Base-by-base conservation (phyloP, 1,140 invertebrate genomes). In the Helicoverpa armigera region DNA sequence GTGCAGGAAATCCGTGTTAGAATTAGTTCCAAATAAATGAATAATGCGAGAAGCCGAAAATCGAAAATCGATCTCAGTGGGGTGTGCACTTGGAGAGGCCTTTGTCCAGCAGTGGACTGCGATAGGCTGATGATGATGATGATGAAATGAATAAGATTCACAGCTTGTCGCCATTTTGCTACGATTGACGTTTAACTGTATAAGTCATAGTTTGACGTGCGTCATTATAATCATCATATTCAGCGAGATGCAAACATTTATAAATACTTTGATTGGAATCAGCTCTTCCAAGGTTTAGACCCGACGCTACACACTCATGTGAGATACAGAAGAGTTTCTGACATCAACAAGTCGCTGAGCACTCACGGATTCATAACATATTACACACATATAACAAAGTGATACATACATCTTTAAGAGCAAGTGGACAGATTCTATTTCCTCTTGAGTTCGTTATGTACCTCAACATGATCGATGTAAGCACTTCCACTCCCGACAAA, bases 371-470 rank as follows among this genome's bases (percentile, higher is more conserved):
- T 43, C 35, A 43, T 18, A 58, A 58, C n/a, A 31, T 7, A 31
- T 14, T 31, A 53, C 18, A 14, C 13, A n/a, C 12, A n/a, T 31
- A 16, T 14, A 65, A 72, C 31, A 93, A 61, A 77, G 7, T 29
- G 74, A 86, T 87, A 93, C 90, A 78, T 91, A 93, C 92, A 82
- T 91, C 72, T 54, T 83, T 73, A 9, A 67, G n/a, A 3, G 79
- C 70, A 16, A 86, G 81, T 18, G 90, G 92, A 60, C 85, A 88
- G 60, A 94, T 92, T 50, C 88, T 89, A 74, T 91, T 91, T 29
- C 81, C 72, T 70, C 88, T 87, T 67, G 86, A 78, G 75, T 84
- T 87, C 35, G 83, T 82, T 53, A 92, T 69, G 82, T 91, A 92
- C 65, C 86, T 94, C 67, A 92, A 86, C 92, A 94, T 88, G 43